A percentile compares a stretch with the other conserved stretches of the same genome.
phyloP scores from a whole-genome alignment of 2,113 vertebrate species.

The Azemiops feae region DNA sequence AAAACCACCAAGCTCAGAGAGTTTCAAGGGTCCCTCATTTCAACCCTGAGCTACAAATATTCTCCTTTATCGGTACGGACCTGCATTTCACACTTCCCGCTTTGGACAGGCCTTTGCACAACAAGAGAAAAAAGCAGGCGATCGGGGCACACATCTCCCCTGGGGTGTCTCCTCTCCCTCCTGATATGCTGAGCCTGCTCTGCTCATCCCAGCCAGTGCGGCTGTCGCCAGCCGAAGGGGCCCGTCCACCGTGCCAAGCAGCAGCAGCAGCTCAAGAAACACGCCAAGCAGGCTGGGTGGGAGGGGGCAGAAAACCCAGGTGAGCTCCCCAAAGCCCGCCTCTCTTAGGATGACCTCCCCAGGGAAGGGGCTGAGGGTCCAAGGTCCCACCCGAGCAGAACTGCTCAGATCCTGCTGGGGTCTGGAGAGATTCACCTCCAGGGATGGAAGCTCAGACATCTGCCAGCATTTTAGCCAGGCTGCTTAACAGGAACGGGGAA shows the following conservation, averaged over 20 bases:
- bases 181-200: background rate
- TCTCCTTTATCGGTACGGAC: background rate
- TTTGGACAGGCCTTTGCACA: background rate
- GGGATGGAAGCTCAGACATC: background rate
- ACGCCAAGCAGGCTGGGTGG: no score
- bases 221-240: no score
- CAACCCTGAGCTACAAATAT: no score
- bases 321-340: background rate
- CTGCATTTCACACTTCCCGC: background rate
- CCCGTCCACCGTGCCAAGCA: no score
- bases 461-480: constrained; percentile 23
- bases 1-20: background rate
- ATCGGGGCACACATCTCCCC: no score
- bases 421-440: background rate
- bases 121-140: background rate
- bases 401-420: background rate
- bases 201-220: no score
- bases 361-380: rapidly evolving
- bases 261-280: no score
- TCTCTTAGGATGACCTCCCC: background rate
- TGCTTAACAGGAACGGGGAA: no score
- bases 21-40: no score
- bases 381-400: background rate
- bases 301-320: no score
- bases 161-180: background rate